Evolutionary conservation across 2,797 vertebrate genomes (phyloP).

Genomic region (Coregonus ussuriensis): DNA sequence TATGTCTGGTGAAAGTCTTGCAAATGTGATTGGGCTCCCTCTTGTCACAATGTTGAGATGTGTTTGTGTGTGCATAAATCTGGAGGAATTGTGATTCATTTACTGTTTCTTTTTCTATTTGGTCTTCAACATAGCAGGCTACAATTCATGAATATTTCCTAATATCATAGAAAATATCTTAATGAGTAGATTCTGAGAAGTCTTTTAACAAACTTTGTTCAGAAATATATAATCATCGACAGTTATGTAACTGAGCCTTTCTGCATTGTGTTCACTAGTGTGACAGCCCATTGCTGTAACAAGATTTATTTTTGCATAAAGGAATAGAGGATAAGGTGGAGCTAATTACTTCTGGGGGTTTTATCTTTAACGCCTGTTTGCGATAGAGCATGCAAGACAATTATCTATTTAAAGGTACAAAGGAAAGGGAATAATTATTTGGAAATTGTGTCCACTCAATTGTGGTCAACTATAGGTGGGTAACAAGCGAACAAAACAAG

Average conservation of each 20-base stretch:
- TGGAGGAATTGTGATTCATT: background rate
- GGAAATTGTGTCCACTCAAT: background rate
- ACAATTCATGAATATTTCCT: background rate
- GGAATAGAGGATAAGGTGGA: constrained; percentile 18
- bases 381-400: constrained; percentile 24
- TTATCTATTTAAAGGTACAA: constrained; percentile 23
- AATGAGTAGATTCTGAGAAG: background rate
- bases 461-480: background rate
- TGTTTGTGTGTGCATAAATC: background rate
- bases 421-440: too few species aligned
- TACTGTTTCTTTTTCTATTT: background rate
- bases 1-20: background rate
- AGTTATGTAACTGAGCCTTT: constrained; percentile 10
- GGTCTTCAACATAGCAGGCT: background rate
- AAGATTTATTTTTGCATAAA: constrained; percentile 22
- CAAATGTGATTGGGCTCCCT: background rate
- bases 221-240: background rate
- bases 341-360: constrained; percentile 32
- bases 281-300: constrained; percentile 16
- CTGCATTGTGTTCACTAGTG: constrained; percentile 29
- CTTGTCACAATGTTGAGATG: background rate
- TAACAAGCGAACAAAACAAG: background rate
- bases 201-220: background rate
- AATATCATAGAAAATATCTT: background rate
- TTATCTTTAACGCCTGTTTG: constrained; percentile 26